These are phyloP conservation scores for Morinoia aosen DNA, from an alignment of 2,888 invertebrate species.

Conservation along the genomic window DNA sequence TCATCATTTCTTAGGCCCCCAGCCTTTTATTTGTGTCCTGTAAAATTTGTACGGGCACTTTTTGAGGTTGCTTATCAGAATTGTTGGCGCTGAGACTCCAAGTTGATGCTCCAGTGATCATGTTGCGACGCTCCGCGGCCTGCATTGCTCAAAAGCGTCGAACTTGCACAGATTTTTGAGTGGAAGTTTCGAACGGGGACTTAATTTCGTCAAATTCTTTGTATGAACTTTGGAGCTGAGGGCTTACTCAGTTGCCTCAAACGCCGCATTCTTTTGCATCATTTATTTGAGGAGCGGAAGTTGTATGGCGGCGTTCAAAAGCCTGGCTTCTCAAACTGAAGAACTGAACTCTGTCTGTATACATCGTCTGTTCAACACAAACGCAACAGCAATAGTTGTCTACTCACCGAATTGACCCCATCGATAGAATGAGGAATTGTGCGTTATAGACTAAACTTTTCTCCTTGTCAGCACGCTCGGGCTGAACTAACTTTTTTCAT, in stretches of 20 bases:
- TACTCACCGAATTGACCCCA: neutral
- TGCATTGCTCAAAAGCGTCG: slow-evolving; percentile 42
- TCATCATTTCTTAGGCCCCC: too few relatives aligned
- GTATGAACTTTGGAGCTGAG: neutral
- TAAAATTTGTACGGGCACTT: neutral
- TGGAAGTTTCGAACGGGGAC: slow-evolving; percentile 1
- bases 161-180: slow-evolving; percentile 3
- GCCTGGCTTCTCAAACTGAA: neutral
- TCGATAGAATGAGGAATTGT: neutral
- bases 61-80: neutral
- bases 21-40: too few relatives aligned
- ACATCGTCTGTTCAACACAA: neutral
- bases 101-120: slow-evolving; percentile 3
- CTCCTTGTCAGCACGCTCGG: neutral
- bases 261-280: neutral
- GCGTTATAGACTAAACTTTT: neutral
- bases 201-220: slow-evolving; percentile 46
- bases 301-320: neutral
- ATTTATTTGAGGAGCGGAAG: neutral
- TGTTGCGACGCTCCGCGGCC: slow-evolving; percentile 15
- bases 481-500: too few relatives aligned
- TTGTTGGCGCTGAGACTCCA: neutral
- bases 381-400: neutral
- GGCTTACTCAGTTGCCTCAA: slow-evolving; percentile 39
- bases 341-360: neutral